Evolutionary conservation across 92 coral and sea anemone genomes (phyloP).

Genomic region (Phymanthus crucifer): DNA sequence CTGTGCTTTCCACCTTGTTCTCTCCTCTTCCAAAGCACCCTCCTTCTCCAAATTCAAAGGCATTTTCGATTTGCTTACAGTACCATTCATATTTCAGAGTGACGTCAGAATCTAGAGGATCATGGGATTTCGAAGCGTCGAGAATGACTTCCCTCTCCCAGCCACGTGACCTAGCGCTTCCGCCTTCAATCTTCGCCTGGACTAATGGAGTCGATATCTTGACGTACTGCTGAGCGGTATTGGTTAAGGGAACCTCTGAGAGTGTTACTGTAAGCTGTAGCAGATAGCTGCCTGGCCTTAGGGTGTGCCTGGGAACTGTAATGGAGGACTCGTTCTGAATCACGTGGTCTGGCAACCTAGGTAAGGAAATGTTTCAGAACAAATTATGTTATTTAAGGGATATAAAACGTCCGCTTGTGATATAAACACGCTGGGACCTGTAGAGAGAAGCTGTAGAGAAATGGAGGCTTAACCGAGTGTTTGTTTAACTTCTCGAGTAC

Average conservation of each 20-base stretch:
- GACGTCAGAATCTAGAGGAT: constrained; percentile 46
- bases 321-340: constrained; percentile 63
- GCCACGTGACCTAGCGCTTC: constrained; percentile 67
- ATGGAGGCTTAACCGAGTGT: too few species aligned
- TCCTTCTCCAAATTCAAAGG: constrained; percentile 23
- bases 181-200: constrained; percentile 71
- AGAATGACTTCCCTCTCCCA: constrained; percentile 67
- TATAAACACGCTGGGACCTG: too few species aligned
- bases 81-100: constrained; percentile 61
- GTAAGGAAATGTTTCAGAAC: too few species aligned
- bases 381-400: too few species aligned
- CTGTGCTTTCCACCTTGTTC: constrained; percentile 44
- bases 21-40: constrained; percentile 92
- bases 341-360: constrained; percentile 47
- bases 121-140: constrained; percentile 72
- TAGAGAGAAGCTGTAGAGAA: too few species aligned
- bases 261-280: constrained; percentile 56
- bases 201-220: constrained; percentile 62
- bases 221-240: constrained; percentile 66
- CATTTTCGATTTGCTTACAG: constrained; percentile 45
- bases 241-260: constrained; percentile 26
- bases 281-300: constrained; percentile 74
- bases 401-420: too few species aligned
- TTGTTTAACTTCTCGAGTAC: too few species aligned
- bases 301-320: constrained; percentile 50